Conservation (phyloP, 2,113 vertebrate species). For the Cyphomyrus discorhynchus region DNA sequence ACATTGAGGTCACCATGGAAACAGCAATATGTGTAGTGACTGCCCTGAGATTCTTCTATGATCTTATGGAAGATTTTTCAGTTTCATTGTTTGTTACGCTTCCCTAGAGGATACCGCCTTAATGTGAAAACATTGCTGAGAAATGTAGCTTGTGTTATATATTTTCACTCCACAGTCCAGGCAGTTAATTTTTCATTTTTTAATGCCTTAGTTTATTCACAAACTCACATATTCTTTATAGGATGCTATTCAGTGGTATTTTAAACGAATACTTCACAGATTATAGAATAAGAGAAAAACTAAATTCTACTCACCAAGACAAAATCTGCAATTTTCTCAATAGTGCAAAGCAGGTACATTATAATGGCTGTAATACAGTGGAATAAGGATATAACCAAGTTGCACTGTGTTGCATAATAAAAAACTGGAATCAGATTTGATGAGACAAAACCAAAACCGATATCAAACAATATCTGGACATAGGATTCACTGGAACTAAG, state of each 20-base stretch:
- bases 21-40: conserved; percentile 52
- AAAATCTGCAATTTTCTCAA: neutral
- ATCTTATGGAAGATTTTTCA: conserved; percentile 27
- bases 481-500: neutral
- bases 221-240: neutral
- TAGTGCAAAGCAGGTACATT: neutral
- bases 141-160: neutral
- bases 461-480: neutral
- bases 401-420: neutral
- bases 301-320: neutral
- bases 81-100: neutral
- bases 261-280: neutral
- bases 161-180: neutral
- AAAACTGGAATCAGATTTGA: neutral
- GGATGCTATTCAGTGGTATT: neutral
- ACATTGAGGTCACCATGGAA: conserved; percentile 63
- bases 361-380: neutral
- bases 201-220: neutral
- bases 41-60: conserved; percentile 45
- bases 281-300: neutral
- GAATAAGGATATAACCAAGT: neutral
- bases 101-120: neutral
- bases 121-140: neutral
- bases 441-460: neutral
- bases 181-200: neutral